These are phyloP conservation scores for Cactoblastis cactorum DNA, from an alignment of 2,888 invertebrate genomes.

Conservation along the genomic window DNA sequence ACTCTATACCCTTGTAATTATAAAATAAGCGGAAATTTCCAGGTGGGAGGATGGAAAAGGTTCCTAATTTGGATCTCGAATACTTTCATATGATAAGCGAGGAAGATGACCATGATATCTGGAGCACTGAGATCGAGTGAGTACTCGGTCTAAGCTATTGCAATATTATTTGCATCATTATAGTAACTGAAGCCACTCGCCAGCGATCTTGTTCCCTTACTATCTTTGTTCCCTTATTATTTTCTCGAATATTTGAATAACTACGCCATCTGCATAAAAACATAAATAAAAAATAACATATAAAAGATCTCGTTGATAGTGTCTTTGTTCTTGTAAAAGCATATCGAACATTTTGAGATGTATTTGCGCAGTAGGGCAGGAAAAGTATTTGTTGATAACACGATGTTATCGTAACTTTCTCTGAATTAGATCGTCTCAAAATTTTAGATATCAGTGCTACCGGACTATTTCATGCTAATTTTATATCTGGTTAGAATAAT, in stretches of 20 bases:
- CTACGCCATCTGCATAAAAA: background rate
- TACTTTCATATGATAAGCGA: slow-evolving; percentile 19
- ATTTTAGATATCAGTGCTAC: background rate
- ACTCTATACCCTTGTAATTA: background rate
- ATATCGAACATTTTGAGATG: slow-evolving; percentile 8
- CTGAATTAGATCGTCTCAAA: background rate
- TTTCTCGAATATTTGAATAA: background rate
- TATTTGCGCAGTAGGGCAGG: slow-evolving; percentile 5
- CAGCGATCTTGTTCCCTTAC: slow-evolving; percentile 12
- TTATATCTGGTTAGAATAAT: too few species aligned
- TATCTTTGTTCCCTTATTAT: slow-evolving; percentile 2
- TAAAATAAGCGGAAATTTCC: slow-evolving; percentile 2
- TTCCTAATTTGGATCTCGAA: background rate
- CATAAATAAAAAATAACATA: background rate
- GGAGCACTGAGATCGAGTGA: slow-evolving; percentile 57
- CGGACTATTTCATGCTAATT: background rate
- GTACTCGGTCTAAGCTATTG: slow-evolving; percentile 35
- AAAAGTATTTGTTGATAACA: slow-evolving; percentile 1
- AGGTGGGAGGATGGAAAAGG: slow-evolving; percentile 2
- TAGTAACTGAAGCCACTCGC: slow-evolving; percentile 26
- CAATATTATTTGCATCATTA: slow-evolving; percentile 16
- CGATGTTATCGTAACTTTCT: background rate
- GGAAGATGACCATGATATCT: slow-evolving; percentile 47
- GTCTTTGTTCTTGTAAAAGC: slow-evolving; percentile 11
- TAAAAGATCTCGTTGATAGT: too few species aligned